Conservation (phyloP, 2,888 invertebrate genomes). For the Chrysodeixis includens region DNA sequence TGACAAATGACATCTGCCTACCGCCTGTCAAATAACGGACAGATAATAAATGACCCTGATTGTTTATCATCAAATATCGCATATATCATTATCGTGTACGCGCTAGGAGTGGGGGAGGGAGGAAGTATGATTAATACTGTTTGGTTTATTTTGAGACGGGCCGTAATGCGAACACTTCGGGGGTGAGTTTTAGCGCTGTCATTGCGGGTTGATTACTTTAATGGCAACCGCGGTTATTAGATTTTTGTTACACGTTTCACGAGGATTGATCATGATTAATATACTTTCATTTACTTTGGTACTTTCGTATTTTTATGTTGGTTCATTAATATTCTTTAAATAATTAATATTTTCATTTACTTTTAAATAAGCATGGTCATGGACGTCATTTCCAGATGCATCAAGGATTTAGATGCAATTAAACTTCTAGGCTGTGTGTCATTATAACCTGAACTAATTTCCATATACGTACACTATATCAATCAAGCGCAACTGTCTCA, state of each 20-base stretch:
- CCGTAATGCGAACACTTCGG: conserved; percentile 83
- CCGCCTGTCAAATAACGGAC: conserved; percentile 91
- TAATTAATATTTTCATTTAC: background rate
- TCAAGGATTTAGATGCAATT: too few species aligned
- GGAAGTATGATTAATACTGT: conserved; percentile 87
- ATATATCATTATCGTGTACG: conserved; percentile 89
- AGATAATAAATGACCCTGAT: conserved; percentile 91
- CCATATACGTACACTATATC: conserved; percentile 42
- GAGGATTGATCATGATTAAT: conserved; percentile 57
- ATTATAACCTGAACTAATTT: conserved; percentile 25
- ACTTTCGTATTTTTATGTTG: conserved; percentile 1
- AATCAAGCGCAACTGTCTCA: conserved; percentile 57
- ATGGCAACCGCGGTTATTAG: conserved; percentile 66
- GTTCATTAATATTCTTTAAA: background rate
- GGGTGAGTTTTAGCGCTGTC: conserved; percentile 81
- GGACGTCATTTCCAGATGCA: too few species aligned
- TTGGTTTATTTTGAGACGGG: conserved; percentile 85
- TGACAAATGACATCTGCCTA: conserved; percentile 92
- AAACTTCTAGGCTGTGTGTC: background rate
- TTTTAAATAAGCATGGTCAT: too few species aligned
- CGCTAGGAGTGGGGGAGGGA: conserved; percentile 75
- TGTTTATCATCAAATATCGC: conserved; percentile 90
- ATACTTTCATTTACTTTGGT: conserved; percentile 30
- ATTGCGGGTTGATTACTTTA: conserved; percentile 79
- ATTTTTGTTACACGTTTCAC: conserved; percentile 62